phyloP scores from a whole-genome alignment of 37 sponge, comb jelly and placozoan genomes.

The Spongilla lacustris region DNA sequence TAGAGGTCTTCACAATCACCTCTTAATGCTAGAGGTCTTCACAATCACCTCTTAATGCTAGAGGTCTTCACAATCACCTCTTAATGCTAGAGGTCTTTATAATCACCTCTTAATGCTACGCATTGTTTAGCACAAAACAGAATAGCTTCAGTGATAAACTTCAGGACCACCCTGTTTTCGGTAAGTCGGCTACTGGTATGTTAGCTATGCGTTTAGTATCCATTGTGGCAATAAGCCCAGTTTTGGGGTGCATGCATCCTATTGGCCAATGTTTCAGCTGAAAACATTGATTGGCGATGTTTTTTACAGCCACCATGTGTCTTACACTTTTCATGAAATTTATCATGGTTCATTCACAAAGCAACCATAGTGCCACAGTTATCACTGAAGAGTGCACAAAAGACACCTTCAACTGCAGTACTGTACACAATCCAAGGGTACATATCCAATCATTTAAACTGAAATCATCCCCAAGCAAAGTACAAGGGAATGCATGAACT shows the following conservation, averaged over 20 bases:
- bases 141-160: conserved; percentile 17
- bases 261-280: not conserved
- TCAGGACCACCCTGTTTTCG: conserved; percentile 8
- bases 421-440: conserved; percentile 43
- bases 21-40: too few species aligned
- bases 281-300: not conserved
- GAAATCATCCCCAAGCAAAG: conserved; percentile 12
- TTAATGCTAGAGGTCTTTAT: conserved; percentile 16
- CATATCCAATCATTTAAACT: conserved; percentile 5
- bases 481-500: not conserved
- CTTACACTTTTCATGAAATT: not conserved
- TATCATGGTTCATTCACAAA: not conserved
- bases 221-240: conserved; percentile 9
- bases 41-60: too few species aligned
- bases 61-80: too few species aligned
- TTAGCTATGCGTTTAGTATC: not conserved
- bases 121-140: conserved; percentile 42
- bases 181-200: too few species aligned
- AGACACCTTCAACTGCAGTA: conserved; percentile 36
- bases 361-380: not conserved
- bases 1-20: too few species aligned
- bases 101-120: conserved; percentile 39
- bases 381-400: conserved; percentile 23
- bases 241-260: not conserved
- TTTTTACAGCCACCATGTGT: not conserved